Evolutionary conservation across 2,797 vertebrate genomes (phyloP).

Genomic region (Astyanax mexicanus): DNA sequence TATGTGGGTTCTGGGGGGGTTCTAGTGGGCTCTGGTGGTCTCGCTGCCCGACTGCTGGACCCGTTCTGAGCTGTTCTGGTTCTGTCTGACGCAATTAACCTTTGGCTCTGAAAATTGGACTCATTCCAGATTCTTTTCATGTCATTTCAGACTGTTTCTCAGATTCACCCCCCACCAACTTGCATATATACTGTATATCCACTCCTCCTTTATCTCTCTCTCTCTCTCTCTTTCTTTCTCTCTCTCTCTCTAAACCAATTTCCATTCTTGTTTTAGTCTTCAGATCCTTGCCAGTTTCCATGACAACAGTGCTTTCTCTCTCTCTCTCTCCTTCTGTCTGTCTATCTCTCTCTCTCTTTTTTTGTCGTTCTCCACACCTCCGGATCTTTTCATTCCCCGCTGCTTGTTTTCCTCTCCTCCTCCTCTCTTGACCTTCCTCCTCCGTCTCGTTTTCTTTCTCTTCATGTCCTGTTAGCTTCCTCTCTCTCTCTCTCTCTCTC

Average conservation of each 20-base stretch:
- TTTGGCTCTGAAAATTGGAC: constrained; percentile 31
- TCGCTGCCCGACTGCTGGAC: neutral
- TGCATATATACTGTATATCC: constrained; percentile 4
- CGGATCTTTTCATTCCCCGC: constrained; percentile 65
- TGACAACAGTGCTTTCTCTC: constrained; percentile 91
- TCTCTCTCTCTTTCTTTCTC: constrained; percentile 51
- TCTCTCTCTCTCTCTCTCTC: constrained; percentile 46
- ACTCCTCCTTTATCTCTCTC: constrained; percentile 41
- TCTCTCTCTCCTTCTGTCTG: constrained; percentile 77
- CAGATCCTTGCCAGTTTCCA: constrained; percentile 89
- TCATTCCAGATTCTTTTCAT: constrained; percentile 54
- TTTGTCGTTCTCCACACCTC: constrained; percentile 59
- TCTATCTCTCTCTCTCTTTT: constrained; percentile 63
- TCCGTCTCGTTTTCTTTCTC: constrained; percentile 67
- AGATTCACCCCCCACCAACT: constrained; percentile 29
- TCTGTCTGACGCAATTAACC: constrained; percentile 31
- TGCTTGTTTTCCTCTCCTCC: constrained; percentile 47
- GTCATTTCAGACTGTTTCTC: constrained; percentile 43
- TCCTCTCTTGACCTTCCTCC: constrained; percentile 70
- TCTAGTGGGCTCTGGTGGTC: too few relatives aligned
- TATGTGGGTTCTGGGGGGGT: constrained; percentile 16
- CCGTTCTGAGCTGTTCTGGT: neutral
- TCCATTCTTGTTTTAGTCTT: constrained; percentile 87
- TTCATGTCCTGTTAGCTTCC: constrained; percentile 64
- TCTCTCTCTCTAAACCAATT: constrained; percentile 79